Percentiles rank a stretch among this genome's conserved stretches.
These are phyloP conservation scores for Chionomys nivalis DNA, from an alignment of 2,113 vertebrate species.

Conservation along the genomic window DNA sequence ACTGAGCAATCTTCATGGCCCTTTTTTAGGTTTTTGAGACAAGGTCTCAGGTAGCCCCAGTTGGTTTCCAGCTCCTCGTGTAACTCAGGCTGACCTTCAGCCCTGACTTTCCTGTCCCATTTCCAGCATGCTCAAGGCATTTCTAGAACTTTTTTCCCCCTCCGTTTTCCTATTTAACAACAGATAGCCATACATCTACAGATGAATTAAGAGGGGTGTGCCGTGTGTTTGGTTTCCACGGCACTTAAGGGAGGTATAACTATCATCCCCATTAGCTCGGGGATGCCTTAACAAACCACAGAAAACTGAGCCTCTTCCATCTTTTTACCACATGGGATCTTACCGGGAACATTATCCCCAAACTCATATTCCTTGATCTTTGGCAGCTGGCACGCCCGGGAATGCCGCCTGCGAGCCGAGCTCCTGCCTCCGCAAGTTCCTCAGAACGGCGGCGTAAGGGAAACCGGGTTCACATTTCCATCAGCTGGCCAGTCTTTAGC, in stretches of 20 bases:
- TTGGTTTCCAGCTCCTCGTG: neutral
- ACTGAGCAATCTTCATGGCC: neutral
- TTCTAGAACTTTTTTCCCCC: constrained; percentile 3
- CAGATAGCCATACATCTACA: constrained; percentile 12
- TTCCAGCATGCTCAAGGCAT: neutral
- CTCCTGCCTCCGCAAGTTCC: neutral
- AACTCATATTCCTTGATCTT: constrained; percentile 66
- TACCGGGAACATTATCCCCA: constrained; percentile 50
- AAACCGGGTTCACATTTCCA: constrained; percentile 22
- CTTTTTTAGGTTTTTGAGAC: neutral
- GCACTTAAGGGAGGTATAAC: constrained; percentile 28
- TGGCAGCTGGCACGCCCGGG: constrained; percentile 56
- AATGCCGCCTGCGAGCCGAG: constrained; percentile 15
- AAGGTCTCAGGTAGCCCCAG: neutral
- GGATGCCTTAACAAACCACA: constrained; percentile 69
- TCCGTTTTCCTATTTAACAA: constrained; percentile 21
- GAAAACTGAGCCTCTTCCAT: constrained; percentile 61
- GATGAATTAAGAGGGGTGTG: constrained; percentile 26
- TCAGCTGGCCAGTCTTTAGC: neutral
- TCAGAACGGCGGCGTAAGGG: neutral
- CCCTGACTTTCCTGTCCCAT: neutral
- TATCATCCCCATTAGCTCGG: constrained; percentile 59
- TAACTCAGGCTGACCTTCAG: neutral
- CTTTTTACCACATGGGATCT: constrained; percentile 60
- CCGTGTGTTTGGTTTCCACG: constrained; percentile 16